Conservation (phyloP, 2,113 vertebrate genomes). For the Pteruthius melanotis region DNA sequence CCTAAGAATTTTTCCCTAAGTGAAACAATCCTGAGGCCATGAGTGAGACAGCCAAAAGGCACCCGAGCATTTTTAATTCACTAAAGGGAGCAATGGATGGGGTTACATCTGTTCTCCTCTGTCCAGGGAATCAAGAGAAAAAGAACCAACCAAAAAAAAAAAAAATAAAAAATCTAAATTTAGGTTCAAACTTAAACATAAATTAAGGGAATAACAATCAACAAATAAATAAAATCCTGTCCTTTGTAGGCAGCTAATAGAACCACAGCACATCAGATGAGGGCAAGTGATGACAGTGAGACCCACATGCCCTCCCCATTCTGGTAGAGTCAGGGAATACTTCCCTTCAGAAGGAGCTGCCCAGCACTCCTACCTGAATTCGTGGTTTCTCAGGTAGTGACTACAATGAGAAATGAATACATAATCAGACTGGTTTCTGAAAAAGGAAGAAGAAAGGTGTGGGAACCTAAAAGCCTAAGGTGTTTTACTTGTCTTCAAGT, state of each 20-base stretch:
- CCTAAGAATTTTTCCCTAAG: background rate
- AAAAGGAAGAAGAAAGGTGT: slow-evolving; percentile 26
- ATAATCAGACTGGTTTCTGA: background rate
- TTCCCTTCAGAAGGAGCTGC: background rate
- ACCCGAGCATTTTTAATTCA: background rate
- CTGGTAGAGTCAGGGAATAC: background rate
- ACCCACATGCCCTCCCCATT: background rate
- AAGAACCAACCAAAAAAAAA: background rate
- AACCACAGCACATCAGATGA: background rate
- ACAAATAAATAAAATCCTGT: background rate
- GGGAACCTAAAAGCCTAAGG: slow-evolving; percentile 48
- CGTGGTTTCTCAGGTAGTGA: background rate
- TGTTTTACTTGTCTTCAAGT: slow-evolving; percentile 50
- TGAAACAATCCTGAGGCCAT: background rate
- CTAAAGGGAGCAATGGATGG: background rate
- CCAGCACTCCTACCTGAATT: background rate
- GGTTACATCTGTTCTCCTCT: background rate
- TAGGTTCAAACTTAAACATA: background rate
- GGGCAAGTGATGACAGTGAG: background rate
- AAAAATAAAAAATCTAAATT: background rate
- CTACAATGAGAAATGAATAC: background rate
- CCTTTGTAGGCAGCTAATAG: background rate
- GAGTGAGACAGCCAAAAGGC: background rate
- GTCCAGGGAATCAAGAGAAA: background rate
- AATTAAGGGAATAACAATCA: background rate